Evolutionary conservation across 2,888 invertebrate genomes (phyloP), one percentile per base, ranked within the genome.

Genomic region (Carcina quercana): DNA sequence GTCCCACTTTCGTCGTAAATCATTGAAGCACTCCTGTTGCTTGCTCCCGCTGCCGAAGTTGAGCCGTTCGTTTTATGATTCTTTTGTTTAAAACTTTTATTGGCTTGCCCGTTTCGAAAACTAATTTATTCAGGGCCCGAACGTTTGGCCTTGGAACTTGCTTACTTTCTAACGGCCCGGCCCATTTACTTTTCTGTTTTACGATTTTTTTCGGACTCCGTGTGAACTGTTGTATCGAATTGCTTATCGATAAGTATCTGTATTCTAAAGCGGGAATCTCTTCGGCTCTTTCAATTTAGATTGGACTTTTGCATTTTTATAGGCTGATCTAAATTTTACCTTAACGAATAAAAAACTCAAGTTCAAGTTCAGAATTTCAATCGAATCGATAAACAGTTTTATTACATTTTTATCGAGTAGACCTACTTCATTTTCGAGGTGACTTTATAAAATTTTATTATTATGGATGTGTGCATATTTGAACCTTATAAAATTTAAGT

Each of bases 1-100:
- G 71, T 74, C 69, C 71, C 64, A 62, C 50, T 64, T 62, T 58
- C 40, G 49, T 66, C 69, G 72, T 83, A 80, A 83, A 80, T 82
- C 78, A 80, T 71, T 64, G 61, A 56, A 62, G 68, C 61, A 65
- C 66, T 70, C 62, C 66, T 75, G 74, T 74, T 76, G 74, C 73
- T 72, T 62, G 70, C 79, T 73, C 73, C 71, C 61, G 70, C 79
- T 73, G 67, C 76, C 66, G 35, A 73, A 73, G 59, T 72, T 66
- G 47, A 63, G 50, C 60, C 66, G 66, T 73, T 71, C 67, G 59
- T 75, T 82, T 80, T 83, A 83, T 78, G 79, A 78, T 78, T 75
- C 80, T 80, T 80, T 82, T 83, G 82, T 82, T 80, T 78, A 70
- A 79, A 82, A 80, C 76, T 79, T 83, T 79, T 83, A 83, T 82